These are phyloP conservation scores for Lepidotrigona ventralis DNA, from an alignment of 1,140 invertebrate genomes.

Conservation along the genomic window DNA sequence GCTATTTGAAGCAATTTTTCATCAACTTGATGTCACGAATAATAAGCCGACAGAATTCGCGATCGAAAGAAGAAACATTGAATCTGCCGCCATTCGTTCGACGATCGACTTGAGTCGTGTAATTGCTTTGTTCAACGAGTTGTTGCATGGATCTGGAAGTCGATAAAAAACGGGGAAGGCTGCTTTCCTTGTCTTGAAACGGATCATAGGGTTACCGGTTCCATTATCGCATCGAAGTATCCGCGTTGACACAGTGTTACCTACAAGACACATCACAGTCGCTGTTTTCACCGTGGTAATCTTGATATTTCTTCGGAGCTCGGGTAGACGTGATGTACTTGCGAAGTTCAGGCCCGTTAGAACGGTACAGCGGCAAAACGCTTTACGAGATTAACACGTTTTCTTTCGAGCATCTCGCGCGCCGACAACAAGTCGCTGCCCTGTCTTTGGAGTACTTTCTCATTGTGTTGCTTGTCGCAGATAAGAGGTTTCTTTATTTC, in stretches of 20 bases:
- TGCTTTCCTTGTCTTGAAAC: neutral
- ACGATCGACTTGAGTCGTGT: neutral
- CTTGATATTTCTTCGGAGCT: neutral
- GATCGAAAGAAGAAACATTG: neutral
- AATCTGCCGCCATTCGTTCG: neutral
- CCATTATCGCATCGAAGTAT: neutral
- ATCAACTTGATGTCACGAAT: neutral
- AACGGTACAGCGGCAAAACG: conserved; percentile 18
- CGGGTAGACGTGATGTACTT: conserved; percentile 9
- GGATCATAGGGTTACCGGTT: conserved; percentile 14
- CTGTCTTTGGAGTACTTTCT: neutral
- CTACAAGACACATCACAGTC: neutral
- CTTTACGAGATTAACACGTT: neutral
- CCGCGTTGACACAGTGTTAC: conserved; percentile 4
- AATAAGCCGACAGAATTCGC: neutral
- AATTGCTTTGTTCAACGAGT: conserved; percentile 29
- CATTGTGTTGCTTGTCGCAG: neutral
- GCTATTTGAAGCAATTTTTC: neutral
- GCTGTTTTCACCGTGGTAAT: neutral
- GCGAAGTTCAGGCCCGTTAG: conserved; percentile 36
- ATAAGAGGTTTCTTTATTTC: neutral
- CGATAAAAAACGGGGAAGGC: neutral
- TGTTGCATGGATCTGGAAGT: neutral
- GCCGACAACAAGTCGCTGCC: neutral
- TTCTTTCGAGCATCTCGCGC: conserved; percentile 1